Conservation (phyloP, 1,140 invertebrate genomes). For the Dinoponera quadriceps region DNA sequence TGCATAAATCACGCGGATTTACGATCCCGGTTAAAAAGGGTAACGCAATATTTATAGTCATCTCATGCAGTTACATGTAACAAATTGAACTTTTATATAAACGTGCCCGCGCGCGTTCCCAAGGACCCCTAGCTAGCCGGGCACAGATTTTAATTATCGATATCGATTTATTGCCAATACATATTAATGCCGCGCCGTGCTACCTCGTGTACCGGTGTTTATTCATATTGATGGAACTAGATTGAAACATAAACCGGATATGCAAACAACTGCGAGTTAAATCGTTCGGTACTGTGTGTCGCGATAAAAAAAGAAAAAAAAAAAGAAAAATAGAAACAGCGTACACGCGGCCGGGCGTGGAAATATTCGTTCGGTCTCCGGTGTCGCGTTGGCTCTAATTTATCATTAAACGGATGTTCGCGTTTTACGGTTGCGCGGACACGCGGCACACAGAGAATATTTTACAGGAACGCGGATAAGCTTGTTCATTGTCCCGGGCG, state of each 20-base stretch:
- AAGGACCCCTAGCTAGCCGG: conserved; percentile 50
- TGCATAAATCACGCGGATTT: conserved; percentile 84
- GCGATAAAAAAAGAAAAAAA: conserved; percentile 46
- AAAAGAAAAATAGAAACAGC: conserved; percentile 26
- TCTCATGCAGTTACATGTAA: conserved; percentile 85
- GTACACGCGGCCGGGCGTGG: conserved; percentile 9
- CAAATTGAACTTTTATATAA: conserved; percentile 86
- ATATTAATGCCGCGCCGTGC: conserved; percentile 81
- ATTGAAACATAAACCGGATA: conserved; percentile 84
- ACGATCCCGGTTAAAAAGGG: conserved; percentile 84
- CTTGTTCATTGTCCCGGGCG: conserved; percentile 44
- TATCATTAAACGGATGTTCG: conserved; percentile 62
- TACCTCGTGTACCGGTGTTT: conserved; percentile 79
- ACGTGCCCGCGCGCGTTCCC: conserved; percentile 69
- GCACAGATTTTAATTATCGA: conserved; percentile 86
- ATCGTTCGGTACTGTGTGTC: conserved; percentile 66
- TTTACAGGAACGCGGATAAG: conserved; percentile 51
- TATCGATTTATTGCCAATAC: conserved; percentile 85
- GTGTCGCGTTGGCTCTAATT: conserved; percentile 52
- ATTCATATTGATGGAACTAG: conserved; percentile 83
- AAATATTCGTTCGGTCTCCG: conserved; percentile 49
- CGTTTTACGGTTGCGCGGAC: conserved; percentile 48
- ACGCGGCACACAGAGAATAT: conserved; percentile 53
- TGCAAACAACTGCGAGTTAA: conserved; percentile 78
- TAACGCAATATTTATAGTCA: conserved; percentile 85